These are phyloP conservation scores for Drosophila micromelanica DNA, from an alignment of 1,140 invertebrate species.

Conservation along the genomic window DNA sequence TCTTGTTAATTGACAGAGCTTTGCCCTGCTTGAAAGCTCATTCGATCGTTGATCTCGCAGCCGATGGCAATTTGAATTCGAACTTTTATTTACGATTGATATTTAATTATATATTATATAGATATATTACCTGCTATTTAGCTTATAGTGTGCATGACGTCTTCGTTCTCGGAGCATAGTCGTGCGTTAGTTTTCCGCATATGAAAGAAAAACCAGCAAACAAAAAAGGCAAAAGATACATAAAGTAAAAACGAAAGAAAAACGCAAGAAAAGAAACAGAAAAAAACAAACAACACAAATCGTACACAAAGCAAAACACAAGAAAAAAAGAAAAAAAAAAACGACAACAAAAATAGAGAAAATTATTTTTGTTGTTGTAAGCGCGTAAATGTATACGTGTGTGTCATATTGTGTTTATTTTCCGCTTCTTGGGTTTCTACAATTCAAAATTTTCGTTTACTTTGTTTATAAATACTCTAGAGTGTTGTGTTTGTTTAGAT, in stretches of 20 bases:
- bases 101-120: constrained; percentile 28
- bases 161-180: constrained; percentile 84
- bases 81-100: constrained; percentile 28
- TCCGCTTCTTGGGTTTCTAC: constrained; percentile 31
- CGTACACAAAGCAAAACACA: constrained; percentile 48
- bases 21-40: constrained; percentile 40
- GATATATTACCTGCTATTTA: constrained; percentile 82
- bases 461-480: constrained; percentile 66
- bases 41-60: not conserved
- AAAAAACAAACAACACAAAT: constrained; percentile 25
- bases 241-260: constrained; percentile 65
- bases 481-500: constrained; percentile 70
- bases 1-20: constrained; percentile 1
- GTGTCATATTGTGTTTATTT: constrained; percentile 10
- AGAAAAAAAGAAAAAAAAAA: constrained; percentile 40
- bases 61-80: not conserved
- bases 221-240: constrained; percentile 70
- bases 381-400: constrained; percentile 27
- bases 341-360: constrained; percentile 52
- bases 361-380: constrained; percentile 68
- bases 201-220: constrained; percentile 83
- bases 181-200: constrained; percentile 81
- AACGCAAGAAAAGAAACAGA: constrained; percentile 28
- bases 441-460: constrained; percentile 33
- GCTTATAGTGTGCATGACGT: constrained; percentile 84